Evolutionary conservation across 2,113 vertebrate species (phyloP).

Genomic region (Rhea americana): DNA sequence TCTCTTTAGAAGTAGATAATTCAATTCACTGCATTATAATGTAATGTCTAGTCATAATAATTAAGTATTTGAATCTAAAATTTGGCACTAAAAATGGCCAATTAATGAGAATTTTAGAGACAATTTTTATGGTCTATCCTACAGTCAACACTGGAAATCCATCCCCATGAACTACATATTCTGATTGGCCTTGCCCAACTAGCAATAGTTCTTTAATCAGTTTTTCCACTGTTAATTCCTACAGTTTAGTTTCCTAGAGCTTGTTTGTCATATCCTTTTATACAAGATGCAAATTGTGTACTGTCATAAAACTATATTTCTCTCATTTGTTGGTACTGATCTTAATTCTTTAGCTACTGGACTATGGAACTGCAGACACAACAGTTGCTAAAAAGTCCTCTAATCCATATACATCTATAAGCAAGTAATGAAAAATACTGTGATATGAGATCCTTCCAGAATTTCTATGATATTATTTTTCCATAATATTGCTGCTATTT

Average conservation of each 20-base stretch:
- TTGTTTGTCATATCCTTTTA: background rate
- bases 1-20: background rate
- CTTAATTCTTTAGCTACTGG: background rate
- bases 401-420: background rate
- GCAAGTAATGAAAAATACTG: background rate
- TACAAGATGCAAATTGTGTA: background rate
- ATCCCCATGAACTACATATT: background rate
- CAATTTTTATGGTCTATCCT: background rate
- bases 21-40: background rate
- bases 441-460: background rate
- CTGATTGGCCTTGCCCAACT: background rate
- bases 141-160: background rate
- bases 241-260: background rate
- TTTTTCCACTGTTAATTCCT: background rate
- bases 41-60: background rate
- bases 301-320: background rate
- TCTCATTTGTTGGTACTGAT: background rate
- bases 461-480: background rate
- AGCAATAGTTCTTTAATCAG: background rate
- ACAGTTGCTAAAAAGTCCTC: background rate
- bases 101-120: background rate
- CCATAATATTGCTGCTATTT: background rate
- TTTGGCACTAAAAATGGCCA: background rate
- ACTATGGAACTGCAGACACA: background rate
- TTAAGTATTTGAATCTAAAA: background rate